Evolutionary conservation across 1,140 invertebrate species (phyloP), one percentile per base, ranked within the genome.

Genomic region (Trissolcus basalis): DNA sequence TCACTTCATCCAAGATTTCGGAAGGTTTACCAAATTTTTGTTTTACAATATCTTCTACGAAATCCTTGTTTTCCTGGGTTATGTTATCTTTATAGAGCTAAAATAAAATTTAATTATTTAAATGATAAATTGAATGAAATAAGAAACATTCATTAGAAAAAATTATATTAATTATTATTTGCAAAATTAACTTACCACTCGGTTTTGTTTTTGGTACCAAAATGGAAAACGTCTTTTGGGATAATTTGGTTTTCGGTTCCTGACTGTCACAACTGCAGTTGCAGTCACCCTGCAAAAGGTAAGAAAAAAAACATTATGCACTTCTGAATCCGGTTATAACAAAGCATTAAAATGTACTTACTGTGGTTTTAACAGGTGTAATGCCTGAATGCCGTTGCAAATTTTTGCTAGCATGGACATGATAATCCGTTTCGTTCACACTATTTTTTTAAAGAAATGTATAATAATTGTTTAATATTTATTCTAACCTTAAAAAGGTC

Each of bases 51-150:
- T 97, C 93, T 83, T 94, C 89, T 12, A 98, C 80, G 87, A 98
- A 98, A 53, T 92, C 88, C 85, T 91, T 89, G 87, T 98, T 98
- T 78, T 96, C 94, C 47, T 83, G 12, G 0, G 94, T 96, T 11
- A 98, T 76, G 11, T 90, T 81, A 80, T 96, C 94, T 53, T 53
- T 47, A 12, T 64, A 59, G 10, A 64, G 15, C 59, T 71, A 27
- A 13, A 56, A 65, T 15, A 6, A 48, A n/a, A 27, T 4, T n/a
- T 10, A 4, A 48, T 16, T 10, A 10, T 8, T 48, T 39, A n/a
- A 39, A 39, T 39, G 9, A 39, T 9, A n/a, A 39, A 11, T 39
- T 39, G 3, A 2, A 6, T 8, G 15, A 32, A 32, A 64, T 36
- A 10, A 50, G 16, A 75, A 61, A 63, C 16, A 35, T 35, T 51